Percentiles rank a stretch among this genome's conserved stretches.
Conservation (phyloP, 2,113 vertebrate species). For the Clarias batrachus region DNA sequence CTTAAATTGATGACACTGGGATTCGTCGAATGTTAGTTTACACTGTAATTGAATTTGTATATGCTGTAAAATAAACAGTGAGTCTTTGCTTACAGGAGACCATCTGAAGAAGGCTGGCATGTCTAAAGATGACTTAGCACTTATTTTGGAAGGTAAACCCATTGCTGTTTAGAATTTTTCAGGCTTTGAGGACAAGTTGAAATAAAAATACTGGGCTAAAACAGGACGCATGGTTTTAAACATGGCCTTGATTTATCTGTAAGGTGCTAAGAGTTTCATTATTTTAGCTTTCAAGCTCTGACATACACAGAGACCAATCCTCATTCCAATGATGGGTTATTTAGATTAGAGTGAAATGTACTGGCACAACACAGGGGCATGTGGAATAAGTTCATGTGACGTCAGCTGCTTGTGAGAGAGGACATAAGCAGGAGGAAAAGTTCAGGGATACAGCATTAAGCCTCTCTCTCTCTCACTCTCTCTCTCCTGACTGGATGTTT, state of each 20-base stretch:
- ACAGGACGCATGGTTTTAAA: slow-evolving; percentile 9
- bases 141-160: slow-evolving; percentile 64
- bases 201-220: slow-evolving; percentile 10
- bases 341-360: slow-evolving; percentile 28
- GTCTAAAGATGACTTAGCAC: slow-evolving; percentile 60
- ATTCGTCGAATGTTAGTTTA: slow-evolving; percentile 21
- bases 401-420: slow-evolving; percentile 19
- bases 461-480: neutral
- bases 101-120: slow-evolving; percentile 48
- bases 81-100: slow-evolving; percentile 41
- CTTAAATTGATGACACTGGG: neutral
- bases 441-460: slow-evolving; percentile 1
- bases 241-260: slow-evolving; percentile 10
- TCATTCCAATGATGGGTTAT: slow-evolving; percentile 7
- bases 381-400: neutral
- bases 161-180: slow-evolving; percentile 36
- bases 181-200: neutral
- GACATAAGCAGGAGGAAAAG: neutral
- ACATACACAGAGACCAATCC: neutral
- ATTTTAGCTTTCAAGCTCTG: slow-evolving; percentile 11
- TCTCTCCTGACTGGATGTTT: slow-evolving; percentile 33
- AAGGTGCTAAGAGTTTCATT: neutral
- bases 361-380: slow-evolving; percentile 6
- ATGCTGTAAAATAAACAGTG: slow-evolving; percentile 31
- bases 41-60: slow-evolving; percentile 20